These are phyloP conservation scores for Dendrolimus houi DNA, from an alignment of 2,888 invertebrate genomes.

Conservation along the genomic window DNA sequence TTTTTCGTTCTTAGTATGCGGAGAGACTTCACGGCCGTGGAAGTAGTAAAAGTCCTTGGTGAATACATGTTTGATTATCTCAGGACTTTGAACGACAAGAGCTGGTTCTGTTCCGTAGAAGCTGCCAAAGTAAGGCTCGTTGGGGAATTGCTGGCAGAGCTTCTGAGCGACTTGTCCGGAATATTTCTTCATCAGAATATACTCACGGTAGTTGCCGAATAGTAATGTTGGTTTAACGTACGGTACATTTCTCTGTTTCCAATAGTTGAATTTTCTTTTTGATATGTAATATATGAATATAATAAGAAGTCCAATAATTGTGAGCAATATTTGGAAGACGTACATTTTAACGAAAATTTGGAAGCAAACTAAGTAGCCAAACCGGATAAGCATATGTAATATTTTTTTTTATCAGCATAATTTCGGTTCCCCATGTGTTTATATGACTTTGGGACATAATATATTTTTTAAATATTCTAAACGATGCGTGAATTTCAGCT, in stretches of 20 bases:
- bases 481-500: too few relatives aligned
- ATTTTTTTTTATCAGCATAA: too few relatives aligned
- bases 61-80: constrained; percentile 37
- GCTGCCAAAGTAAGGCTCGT: constrained; percentile 40
- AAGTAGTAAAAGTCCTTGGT: constrained; percentile 52
- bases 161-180: constrained; percentile 21
- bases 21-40: constrained; percentile 36
- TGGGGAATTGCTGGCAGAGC: constrained; percentile 34
- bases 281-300: constrained; percentile 16
- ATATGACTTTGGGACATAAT: too few relatives aligned
- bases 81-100: constrained; percentile 32
- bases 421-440: too few relatives aligned
- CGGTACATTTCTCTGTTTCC: constrained; percentile 38
- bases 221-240: constrained; percentile 27
- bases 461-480: too few relatives aligned
- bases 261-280: constrained; percentile 30
- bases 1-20: constrained; percentile 31
- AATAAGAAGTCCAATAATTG: too few relatives aligned
- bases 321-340: too few relatives aligned
- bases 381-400: too few relatives aligned
- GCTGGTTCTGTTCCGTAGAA: constrained; percentile 16
- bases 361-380: too few relatives aligned
- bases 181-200: constrained; percentile 29
- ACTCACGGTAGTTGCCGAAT: constrained; percentile 42
- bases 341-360: too few relatives aligned